These are phyloP conservation scores for Barypeithes pellucidus DNA, from an alignment of 2,888 invertebrate genomes.

Conservation along the genomic window DNA sequence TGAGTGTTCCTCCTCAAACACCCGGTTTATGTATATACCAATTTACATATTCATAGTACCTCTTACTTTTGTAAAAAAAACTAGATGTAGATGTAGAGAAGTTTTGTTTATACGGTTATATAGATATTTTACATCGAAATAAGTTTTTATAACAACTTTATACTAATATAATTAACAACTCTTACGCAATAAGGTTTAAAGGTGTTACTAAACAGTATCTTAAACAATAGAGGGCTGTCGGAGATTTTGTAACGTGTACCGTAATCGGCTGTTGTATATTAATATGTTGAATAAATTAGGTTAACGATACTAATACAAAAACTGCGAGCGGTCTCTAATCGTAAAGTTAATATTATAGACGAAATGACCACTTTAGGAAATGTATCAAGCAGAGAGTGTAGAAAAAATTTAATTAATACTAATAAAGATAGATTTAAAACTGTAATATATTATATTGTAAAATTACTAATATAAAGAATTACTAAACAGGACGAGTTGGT, in stretches of 20 bases:
- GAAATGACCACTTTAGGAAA: constrained; percentile 61
- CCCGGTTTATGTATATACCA: constrained; percentile 26
- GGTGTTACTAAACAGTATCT: constrained; percentile 16
- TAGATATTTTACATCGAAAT: constrained; percentile 45
- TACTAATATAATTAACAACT: constrained; percentile 33
- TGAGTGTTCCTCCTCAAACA: too few relatives aligned
- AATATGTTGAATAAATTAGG: constrained; percentile 1
- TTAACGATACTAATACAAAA: constrained; percentile 1
- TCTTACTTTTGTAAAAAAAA: constrained; percentile 40
- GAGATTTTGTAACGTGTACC: neutral
- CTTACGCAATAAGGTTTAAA: constrained; percentile 31
- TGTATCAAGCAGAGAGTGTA: constrained; percentile 57
- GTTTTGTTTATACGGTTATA: constrained; percentile 35
- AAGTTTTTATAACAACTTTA: constrained; percentile 50
- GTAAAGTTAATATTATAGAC: constrained; percentile 51
- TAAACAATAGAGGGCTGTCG: neutral
- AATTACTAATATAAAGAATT: constrained; percentile 43
- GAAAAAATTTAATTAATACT: constrained; percentile 53
- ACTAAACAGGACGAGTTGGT: neutral
- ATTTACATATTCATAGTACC: constrained; percentile 35
- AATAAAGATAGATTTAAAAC: constrained; percentile 45
- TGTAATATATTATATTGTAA: constrained; percentile 50
- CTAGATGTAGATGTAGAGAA: constrained; percentile 26
- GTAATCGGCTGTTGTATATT: constrained; percentile 4
- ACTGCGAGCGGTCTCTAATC: neutral